These are phyloP conservation scores for Leiothrix lutea DNA, from an alignment of 2,113 vertebrate species.

Conservation along the genomic window DNA sequence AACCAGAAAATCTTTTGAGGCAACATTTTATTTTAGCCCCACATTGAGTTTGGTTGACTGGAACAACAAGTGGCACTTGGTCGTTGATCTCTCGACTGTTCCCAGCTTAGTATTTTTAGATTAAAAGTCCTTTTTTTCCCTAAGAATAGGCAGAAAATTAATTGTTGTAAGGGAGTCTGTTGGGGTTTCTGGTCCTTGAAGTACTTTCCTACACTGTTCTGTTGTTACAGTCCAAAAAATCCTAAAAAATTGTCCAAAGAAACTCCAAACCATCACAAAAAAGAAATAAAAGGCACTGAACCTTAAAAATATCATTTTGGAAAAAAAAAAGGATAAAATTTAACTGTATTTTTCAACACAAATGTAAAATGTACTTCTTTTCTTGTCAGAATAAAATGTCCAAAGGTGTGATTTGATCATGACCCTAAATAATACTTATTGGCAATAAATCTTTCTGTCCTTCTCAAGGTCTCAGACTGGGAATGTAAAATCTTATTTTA, in stretches of 20 bases:
- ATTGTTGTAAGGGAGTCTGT: not conserved
- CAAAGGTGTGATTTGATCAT: not conserved
- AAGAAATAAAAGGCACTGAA: not conserved
- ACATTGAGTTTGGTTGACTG: not conserved
- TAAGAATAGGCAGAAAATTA: not conserved
- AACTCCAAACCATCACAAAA: rapidly evolving
- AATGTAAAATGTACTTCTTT: not conserved
- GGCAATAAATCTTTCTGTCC: not conserved
- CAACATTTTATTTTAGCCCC: not conserved
- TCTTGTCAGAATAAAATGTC: not conserved
- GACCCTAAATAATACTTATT: not conserved
- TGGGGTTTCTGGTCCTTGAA: not conserved
- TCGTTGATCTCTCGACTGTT: not conserved
- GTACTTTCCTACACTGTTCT: not conserved
- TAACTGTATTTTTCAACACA: not conserved
- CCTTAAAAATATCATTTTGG: not conserved
- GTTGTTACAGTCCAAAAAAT: not conserved
- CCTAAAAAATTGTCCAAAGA: not conserved
- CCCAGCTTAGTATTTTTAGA: not conserved
- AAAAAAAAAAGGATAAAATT: not conserved
- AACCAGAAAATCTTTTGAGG: not conserved
- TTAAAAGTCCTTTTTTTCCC: not conserved
- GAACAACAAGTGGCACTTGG: not conserved
- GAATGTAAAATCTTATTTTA: not conserved
- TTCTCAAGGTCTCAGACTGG: not conserved